Evolutionary conservation across 2,797 vertebrate genomes (phyloP), one percentile per base, ranked within the genome.

Genomic region (Perdix hodgsoniae): DNA sequence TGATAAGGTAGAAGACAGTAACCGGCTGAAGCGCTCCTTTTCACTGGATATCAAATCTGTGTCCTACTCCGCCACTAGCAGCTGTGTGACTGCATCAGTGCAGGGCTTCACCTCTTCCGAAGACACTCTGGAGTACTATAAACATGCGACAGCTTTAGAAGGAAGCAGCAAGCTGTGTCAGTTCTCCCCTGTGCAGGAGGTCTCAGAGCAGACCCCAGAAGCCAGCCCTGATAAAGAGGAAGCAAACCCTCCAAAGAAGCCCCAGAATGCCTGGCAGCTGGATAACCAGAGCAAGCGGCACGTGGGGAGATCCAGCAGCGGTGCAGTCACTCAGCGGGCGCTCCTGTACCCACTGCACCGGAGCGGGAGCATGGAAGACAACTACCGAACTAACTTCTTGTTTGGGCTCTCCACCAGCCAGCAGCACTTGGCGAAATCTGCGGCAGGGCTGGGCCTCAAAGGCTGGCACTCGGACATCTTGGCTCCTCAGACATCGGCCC

Each of bases 381-480:
- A 96, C 44, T 91, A 93, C 78, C 97, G 94, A 52, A 93, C 98
- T 6, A 98, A 96, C 97, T 98, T 99, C 92, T 97, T 98, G 57
- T 97, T 99, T 0, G 99, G 99, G 5, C 98, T 99, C 21, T 98
- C 98, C 4, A 98, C 97, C 93, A 98, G 98, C 95, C 99, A 99
- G 96, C 99, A 99, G 93, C 99, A 98, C 78, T 92, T 99, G 78
- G 96, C 98, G 3, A 98, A 98, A 74, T 97, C 98, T 0, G 97
- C 98, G 0, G 80, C 96, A 0, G 97, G 98, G 13, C 92, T 97
- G 40, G 97, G 98, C 64, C 98, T 99, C 50, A 99, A 99, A 80
- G 99, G 98, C 94, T 99, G 99, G 99, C 99, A 99, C 96, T 99
- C 99, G 0, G 99, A 99, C 96, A 98, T 99, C 96, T 92, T 99